Base-by-base conservation (phyloP, 2,888 invertebrate genomes). In the Sthenelais limicola region DNA sequence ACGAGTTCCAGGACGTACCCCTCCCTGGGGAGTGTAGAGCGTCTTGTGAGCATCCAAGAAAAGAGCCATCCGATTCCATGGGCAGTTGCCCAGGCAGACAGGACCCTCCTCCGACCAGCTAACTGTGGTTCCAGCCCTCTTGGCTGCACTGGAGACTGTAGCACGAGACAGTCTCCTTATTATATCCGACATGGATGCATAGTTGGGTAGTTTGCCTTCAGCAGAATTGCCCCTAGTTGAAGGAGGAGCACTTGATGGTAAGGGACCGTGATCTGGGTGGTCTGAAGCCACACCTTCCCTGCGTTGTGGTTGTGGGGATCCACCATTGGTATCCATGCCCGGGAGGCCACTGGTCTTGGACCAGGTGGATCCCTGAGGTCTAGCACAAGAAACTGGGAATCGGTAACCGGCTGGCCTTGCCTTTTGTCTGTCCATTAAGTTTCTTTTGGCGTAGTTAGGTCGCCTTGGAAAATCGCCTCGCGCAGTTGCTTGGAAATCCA, bases 401-500 rank as follows among this genome's bases (percentile, higher is more conserved):
- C 33, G 30, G 56, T 56, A 56, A 33, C 56, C 56, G 21, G 56
- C 56, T 12, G 56, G 56, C 2, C 30, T 56, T 15, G 56, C 30
- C 56, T 56, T 56, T 33, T 56, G 56, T n/a, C 56, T 32, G 32
- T 56, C 56, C 56, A 32, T 56, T n/a, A 56, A n/a, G 56, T 56
- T 56, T 21, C 56, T 28, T 21, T 33, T 28, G 15, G 56, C 56
- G 18, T 33, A 56, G 56, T 56, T 56, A 12, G 56, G 56, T 15
- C 56, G 28, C 1, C 56, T 32, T 12, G 56, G 56, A 28, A 56
- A 56, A 5, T n/a, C 56, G 18, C 32, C 32, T n/a, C n/a, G n/a
- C n/a, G n/a, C n/a, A n/a, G n/a, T n/a, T n/a, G n/a, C n/a, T n/a
- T n/a, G n/a, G n/a, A n/a, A n/a, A n/a, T n/a, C n/a, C n/a, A n/a